A percentile compares a stretch with the other conserved stretches of the same genome.
Evolutionary conservation across 2,113 vertebrate species (phyloP).

Genomic region (Cyprinodon tularosa): DNA sequence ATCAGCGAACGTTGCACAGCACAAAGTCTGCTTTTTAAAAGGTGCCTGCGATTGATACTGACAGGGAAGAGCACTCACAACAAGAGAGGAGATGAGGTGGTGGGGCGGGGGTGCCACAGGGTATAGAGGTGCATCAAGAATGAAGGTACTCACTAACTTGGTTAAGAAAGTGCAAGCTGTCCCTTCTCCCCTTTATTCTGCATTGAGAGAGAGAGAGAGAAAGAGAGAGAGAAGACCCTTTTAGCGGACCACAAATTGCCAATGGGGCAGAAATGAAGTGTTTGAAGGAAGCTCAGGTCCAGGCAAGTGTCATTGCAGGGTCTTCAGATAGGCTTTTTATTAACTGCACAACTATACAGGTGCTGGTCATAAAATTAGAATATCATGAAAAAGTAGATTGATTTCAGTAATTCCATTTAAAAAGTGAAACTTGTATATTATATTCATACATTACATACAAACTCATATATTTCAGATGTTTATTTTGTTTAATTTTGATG

Average conservation of each 20-base stretch:
- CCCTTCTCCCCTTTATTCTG: not conserved
- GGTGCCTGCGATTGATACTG: constrained; percentile 65
- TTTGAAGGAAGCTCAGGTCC: constrained; percentile 58
- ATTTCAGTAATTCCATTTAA: no score
- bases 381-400: no score
- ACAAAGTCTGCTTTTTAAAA: constrained; percentile 65
- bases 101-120: constrained; percentile 34
- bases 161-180: constrained; percentile 72
- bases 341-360: constrained; percentile 49
- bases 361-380: no score
- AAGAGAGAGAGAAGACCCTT: constrained; percentile 57
- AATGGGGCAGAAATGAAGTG: constrained; percentile 72
- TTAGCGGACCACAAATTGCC: constrained; percentile 74
- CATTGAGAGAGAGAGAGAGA: constrained; percentile 23
- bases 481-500: no score
- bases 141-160: constrained; percentile 69
- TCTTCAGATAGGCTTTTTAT: constrained; percentile 70
- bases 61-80: constrained; percentile 71
- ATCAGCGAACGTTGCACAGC: constrained; percentile 72
- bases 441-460: no score
- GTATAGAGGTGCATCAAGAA: constrained; percentile 60
- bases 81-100: constrained; percentile 28
- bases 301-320: constrained; percentile 57
- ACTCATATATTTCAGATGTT: no score
- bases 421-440: no score